Evolutionary conservation across 2,888 invertebrate species (phyloP), one percentile per base, ranked within the genome.

Genomic region (Protonemura montana): DNA sequence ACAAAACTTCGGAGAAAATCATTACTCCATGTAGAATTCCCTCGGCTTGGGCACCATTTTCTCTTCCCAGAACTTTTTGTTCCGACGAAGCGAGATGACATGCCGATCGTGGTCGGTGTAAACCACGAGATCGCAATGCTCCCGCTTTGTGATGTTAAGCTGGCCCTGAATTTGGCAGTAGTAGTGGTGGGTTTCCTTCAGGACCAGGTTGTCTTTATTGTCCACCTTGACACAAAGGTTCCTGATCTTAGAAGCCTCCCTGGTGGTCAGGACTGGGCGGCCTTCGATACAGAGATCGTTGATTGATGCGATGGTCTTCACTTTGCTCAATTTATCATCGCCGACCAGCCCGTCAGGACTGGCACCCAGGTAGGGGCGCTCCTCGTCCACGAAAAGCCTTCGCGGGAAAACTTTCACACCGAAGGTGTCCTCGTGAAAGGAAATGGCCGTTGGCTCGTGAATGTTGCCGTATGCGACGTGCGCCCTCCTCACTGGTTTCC

Each of bases 291-390:
- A n/a, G n/a, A 83, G 42, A 26, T 35, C 25, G 59, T 84, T 84
- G 16, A 84, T 76, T 0, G 84, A 84, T 7, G 59, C 76, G 2
- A 84, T 28, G 3, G 28, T 28, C 28, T 84, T 84, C 27, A 84
- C 84, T 27, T 84, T 27, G 0, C 59, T n/a, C 13, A 84, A 10
- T 1, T 25, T 76, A 7, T 84, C 27, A 5, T 84, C 76, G 13
- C 84, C 84, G 27, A 84, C 28, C 16, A 84, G 59, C 28, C 84
- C 84, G 59, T 84, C 84, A 3, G 84, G 84, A 29, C 76, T 76
- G 5, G 84, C 84, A 1, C 28, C 84, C 13, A 84, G 84, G 76
- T 21, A 84, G 2, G 84, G 84, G 76, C 76, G 28, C 16, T 84
- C 76, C 2, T 1, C 13, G 76, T 84, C 84, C 21, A 84, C 59